These are phyloP conservation scores for Ptychobarbus kaznakovi DNA, from an alignment of 2,797 vertebrate species.

Conservation along the genomic window DNA sequence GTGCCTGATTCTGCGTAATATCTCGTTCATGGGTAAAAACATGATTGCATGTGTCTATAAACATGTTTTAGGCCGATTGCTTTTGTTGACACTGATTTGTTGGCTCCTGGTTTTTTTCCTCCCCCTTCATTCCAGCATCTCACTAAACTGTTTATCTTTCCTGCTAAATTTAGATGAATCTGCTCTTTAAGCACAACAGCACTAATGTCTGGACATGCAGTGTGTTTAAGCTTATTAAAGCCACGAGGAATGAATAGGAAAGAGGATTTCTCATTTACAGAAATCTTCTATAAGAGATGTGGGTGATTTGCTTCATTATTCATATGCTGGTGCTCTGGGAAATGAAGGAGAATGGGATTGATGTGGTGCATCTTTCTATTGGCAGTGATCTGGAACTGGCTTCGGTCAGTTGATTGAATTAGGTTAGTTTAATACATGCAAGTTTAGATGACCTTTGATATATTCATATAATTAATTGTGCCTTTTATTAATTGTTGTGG, in stretches of 20 bases:
- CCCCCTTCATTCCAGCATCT: constrained; percentile 43
- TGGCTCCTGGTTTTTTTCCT: constrained; percentile 1
- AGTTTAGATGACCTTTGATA: background rate
- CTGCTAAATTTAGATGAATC: constrained; percentile 52
- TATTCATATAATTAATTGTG: background rate
- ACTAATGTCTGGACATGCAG: constrained; percentile 3
- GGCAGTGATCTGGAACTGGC: background rate
- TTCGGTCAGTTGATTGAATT: background rate
- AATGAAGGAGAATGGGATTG: background rate
- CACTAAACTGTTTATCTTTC: constrained; percentile 48
- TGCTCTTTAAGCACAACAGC: constrained; percentile 39
- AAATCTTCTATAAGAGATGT: background rate
- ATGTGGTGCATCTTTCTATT: constrained; percentile 5
- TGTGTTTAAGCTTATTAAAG: constrained; percentile 35
- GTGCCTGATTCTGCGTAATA: background rate
- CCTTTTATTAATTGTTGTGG: background rate
- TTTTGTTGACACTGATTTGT: constrained; percentile 37
- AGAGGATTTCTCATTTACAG: constrained; percentile 5
- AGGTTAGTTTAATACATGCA: background rate
- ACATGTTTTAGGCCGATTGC: constrained; percentile 12
- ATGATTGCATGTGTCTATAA: background rate
- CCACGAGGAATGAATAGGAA: background rate
- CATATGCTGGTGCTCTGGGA: background rate
- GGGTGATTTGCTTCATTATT: constrained; percentile 4
- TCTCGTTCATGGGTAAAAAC: background rate